Evolutionary conservation across 2,888 invertebrate genomes (phyloP).

Genomic region (Phytoseiulus persimilis): DNA sequence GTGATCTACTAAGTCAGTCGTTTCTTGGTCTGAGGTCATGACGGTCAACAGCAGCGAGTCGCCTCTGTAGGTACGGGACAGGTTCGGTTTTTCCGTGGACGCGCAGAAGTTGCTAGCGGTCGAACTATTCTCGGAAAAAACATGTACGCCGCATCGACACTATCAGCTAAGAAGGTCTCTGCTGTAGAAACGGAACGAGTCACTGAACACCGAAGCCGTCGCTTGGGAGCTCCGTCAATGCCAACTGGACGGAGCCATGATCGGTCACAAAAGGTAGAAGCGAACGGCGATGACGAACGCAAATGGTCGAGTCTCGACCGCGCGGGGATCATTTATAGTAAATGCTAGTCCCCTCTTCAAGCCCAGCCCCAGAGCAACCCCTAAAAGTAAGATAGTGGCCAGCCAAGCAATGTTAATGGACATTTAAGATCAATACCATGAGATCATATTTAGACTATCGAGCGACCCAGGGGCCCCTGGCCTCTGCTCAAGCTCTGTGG

Average conservation of each 20-base stretch:
- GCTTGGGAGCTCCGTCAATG: no score
- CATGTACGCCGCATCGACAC: no score
- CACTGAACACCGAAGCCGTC: no score
- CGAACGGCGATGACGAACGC: neutral
- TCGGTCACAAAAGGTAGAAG: neutral
- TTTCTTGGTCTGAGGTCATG: no score
- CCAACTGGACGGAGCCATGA: neutral
- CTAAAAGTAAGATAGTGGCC: constrained; percentile 36
- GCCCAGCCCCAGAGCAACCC: constrained; percentile 9
- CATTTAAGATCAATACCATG: constrained; percentile 39
- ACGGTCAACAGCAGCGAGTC: no score
- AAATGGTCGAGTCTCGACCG: neutral
- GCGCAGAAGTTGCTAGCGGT: no score
- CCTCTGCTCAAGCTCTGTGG: neutral
- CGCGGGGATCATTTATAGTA: constrained; percentile 18
- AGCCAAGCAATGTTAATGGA: constrained; percentile 33
- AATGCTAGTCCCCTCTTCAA: neutral
- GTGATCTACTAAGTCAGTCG: no score
- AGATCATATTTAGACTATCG: constrained; percentile 39
- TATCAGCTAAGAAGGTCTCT: no score
- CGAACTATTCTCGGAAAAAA: no score
- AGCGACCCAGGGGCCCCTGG: constrained; percentile 29
- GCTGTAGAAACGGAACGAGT: no score
- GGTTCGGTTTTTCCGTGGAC: no score
- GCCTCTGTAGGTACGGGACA: no score